Percentiles rank a stretch among this genome's conserved stretches.
Evolutionary conservation across 92 coral and sea anemone genomes (phyloP).

Genomic region (Parazoanthus swiftii): DNA sequence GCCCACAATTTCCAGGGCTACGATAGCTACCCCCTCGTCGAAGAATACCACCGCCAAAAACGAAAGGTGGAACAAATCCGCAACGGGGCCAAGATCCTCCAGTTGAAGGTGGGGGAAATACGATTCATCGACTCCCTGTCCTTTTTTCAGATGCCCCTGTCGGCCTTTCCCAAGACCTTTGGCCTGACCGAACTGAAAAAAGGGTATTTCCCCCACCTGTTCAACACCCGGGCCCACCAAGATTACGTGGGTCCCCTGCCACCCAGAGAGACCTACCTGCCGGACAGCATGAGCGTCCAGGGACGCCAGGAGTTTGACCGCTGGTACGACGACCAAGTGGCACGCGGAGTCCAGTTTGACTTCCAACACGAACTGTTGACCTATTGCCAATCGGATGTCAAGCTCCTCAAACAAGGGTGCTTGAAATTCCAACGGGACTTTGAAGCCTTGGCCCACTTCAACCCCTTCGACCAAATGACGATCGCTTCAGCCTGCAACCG

Average conservation of each 20-base stretch:
- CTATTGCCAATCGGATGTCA: slow-evolving; percentile 17
- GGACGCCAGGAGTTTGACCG: neutral
- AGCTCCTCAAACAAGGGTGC: slow-evolving; percentile 1
- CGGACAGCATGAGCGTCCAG: neutral
- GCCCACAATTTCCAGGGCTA: too few relatives aligned
- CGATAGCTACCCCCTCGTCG: slow-evolving; percentile 5
- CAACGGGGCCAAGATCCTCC: slow-evolving; percentile 11
- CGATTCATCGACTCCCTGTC: too few relatives aligned
- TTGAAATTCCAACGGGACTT: neutral
- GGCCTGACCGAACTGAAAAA: too few relatives aligned
- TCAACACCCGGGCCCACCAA: slow-evolving; percentile 10
- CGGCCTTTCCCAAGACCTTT: slow-evolving; percentile 21
- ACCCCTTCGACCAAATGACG: neutral
- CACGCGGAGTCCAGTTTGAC: neutral
- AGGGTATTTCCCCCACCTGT: slow-evolving; percentile 7
- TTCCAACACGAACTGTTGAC: neutral
- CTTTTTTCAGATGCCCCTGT: too few relatives aligned
- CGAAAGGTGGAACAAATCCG: neutral
- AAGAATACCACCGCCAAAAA: slow-evolving; percentile 19
- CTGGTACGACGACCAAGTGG: slow-evolving; percentile 17
- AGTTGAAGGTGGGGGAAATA: neutral
- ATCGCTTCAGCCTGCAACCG: slow-evolving; percentile 23
- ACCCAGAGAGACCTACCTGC: neutral
- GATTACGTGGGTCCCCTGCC: slow-evolving; percentile 20
- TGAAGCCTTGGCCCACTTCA: neutral